A percentile compares a stretch with the other conserved stretches of the same genome.
These are phyloP conservation scores for Sinocyclocheilus maitianheensis DNA, from an alignment of 2,113 vertebrate genomes.

Conservation along the genomic window DNA sequence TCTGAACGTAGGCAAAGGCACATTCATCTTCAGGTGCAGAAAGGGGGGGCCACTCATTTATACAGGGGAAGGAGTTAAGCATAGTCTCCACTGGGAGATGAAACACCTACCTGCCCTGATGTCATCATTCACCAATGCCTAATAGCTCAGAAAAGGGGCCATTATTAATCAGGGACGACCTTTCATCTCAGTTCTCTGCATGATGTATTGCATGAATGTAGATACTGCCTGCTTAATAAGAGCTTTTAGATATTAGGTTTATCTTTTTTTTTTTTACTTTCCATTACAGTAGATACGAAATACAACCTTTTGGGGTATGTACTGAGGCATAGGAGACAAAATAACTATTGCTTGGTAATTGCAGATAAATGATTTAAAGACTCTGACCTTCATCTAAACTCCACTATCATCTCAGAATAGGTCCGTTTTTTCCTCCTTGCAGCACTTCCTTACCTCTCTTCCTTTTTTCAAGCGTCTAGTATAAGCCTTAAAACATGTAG, in stretches of 20 bases:
- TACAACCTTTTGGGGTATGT: background rate
- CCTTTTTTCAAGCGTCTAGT: background rate
- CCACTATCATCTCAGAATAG: background rate
- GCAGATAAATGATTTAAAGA: conserved; percentile 5
- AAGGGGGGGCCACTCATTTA: conserved; percentile 39
- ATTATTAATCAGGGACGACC: conserved; percentile 34
- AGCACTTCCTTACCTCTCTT: background rate
- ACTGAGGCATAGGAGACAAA: background rate
- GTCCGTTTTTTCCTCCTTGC: background rate
- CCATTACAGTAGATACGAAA: background rate
- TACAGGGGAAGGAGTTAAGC: conserved; percentile 44
- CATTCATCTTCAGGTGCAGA: conserved; percentile 49
- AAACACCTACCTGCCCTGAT: conserved; percentile 26
- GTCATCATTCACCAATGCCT: conserved; percentile 31
- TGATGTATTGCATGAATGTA: conserved; percentile 22
- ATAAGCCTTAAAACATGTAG: background rate
- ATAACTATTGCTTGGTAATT: background rate
- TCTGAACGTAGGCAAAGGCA: conserved; percentile 43
- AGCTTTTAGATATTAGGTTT: background rate
- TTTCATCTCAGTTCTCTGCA: conserved; percentile 2
- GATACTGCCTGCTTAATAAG: conserved; percentile 5
- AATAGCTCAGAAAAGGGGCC: conserved; percentile 36
- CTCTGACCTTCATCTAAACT: background rate
- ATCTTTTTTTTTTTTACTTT: background rate
- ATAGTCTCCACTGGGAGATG: conserved; percentile 38